Conservation (phyloP, 2,888 invertebrate genomes). For the Strigamia crassipes region DNA sequence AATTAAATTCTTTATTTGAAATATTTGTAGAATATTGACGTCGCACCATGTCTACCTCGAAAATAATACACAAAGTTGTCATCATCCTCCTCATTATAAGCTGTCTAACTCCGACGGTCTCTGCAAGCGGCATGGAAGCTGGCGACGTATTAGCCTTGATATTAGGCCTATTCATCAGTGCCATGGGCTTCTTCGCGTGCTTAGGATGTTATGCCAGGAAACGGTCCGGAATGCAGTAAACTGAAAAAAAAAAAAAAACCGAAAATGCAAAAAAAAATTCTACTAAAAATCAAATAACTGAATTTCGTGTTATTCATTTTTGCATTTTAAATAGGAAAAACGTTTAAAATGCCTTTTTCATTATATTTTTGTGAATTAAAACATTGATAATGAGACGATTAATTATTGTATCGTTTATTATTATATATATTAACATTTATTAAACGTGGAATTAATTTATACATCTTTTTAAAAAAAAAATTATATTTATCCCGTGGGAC, state of each 20-base stretch:
- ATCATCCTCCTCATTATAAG: background rate
- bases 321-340: background rate
- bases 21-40: background rate
- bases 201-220: conserved; percentile 59
- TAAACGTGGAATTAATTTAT: background rate
- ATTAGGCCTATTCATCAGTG: conserved; percentile 58
- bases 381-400: background rate
- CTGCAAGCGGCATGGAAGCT: conserved; percentile 58
- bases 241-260: no score
- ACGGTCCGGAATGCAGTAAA: conserved; percentile 51
- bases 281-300: no score
- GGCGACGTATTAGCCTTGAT: conserved; percentile 60
- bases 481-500: no score
- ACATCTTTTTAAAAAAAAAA: background rate
- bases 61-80: background rate
- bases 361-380: background rate
- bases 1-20: background rate
- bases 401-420: background rate
- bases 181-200: conserved; percentile 59
- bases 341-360: background rate
- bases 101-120: background rate
- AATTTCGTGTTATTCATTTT: background rate
- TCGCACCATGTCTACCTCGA: background rate
- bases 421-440: background rate
- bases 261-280: no score